Evolutionary conservation across 2,797 vertebrate genomes (phyloP).

Genomic region (Eidolon dupreanum): DNA sequence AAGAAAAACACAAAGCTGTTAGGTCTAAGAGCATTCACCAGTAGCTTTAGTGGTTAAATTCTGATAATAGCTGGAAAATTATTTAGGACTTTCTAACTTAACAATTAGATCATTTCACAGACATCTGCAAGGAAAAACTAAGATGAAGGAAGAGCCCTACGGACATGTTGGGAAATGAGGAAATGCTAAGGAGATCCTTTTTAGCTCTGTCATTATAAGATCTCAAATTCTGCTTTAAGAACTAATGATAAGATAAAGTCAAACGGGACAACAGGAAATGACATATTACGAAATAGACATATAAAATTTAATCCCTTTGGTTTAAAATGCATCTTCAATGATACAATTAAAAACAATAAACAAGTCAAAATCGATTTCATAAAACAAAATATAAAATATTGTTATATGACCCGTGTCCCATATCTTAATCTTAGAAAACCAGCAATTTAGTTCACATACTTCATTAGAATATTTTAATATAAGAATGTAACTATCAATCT

Average conservation of each 20-base stretch:
- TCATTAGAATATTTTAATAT: constrained; percentile 81
- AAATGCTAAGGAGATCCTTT: not conserved
- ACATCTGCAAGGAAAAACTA: not conserved
- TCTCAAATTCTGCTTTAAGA: not conserved
- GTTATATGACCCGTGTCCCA: constrained; percentile 83
- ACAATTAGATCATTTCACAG: not conserved
- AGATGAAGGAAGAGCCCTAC: too few relatives aligned
- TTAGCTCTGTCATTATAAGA: not conserved
- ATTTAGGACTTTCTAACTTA: not conserved
- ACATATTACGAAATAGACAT: constrained; percentile 84
- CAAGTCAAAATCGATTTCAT: constrained; percentile 77
- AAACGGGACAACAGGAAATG: not conserved
- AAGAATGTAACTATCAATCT: constrained; percentile 61
- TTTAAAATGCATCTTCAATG: constrained; percentile 84
- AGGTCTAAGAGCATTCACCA: not conserved
- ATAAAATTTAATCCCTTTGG: constrained; percentile 89
- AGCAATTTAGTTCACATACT: constrained; percentile 82
- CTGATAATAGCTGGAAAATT: too few relatives aligned
- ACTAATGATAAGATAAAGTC: not conserved
- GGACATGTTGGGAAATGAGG: not conserved
- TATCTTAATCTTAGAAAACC: constrained; percentile 79
- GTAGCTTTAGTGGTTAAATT: not conserved
- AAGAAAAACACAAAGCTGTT: not conserved
- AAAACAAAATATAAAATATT: constrained; percentile 81
- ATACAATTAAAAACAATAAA: constrained; percentile 81